phyloP scores from a whole-genome alignment of 1,140 invertebrate species.

The Calosoma granatense region DNA sequence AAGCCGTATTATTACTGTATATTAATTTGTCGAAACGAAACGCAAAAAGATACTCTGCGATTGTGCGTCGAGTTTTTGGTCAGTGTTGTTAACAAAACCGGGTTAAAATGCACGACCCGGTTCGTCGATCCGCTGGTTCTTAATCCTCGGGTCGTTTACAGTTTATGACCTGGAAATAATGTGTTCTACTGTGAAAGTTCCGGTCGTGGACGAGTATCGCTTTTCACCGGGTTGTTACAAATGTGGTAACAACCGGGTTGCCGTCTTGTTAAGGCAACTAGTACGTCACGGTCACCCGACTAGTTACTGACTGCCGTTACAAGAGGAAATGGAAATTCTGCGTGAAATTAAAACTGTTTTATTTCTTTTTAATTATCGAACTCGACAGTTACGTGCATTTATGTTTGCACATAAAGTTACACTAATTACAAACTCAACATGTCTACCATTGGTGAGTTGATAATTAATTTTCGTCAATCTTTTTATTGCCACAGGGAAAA shows the following conservation, averaged over 20 bases:
- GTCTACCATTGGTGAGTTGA: too few species aligned
- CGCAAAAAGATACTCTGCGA: not conserved
- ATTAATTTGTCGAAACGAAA: not conserved
- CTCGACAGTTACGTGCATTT: too few species aligned
- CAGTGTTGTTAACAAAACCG: too few species aligned
- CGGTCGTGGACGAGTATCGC: not conserved
- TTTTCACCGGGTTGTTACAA: not conserved
- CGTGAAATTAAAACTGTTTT: too few species aligned
- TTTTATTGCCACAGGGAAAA: too few species aligned
- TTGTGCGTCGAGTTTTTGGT: not conserved
- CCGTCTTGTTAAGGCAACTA: not conserved
- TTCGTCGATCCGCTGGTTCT: not conserved
- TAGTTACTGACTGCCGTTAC: too few species aligned
- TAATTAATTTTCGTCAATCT: too few species aligned
- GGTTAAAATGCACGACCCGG: not conserved
- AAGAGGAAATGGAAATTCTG: too few species aligned
- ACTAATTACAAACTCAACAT: too few species aligned
- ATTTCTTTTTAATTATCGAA: too few species aligned
- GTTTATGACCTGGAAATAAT: conserved; percentile 1
- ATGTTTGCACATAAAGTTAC: too few species aligned
- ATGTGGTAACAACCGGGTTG: not conserved
- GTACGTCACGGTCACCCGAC: not conserved
- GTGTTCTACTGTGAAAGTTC: not conserved
- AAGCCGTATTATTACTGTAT: not conserved
- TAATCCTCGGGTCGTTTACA: not conserved